These are phyloP conservation scores for Drosophila kohkoa DNA, from an alignment of 1,140 invertebrate species.

Conservation along the genomic window DNA sequence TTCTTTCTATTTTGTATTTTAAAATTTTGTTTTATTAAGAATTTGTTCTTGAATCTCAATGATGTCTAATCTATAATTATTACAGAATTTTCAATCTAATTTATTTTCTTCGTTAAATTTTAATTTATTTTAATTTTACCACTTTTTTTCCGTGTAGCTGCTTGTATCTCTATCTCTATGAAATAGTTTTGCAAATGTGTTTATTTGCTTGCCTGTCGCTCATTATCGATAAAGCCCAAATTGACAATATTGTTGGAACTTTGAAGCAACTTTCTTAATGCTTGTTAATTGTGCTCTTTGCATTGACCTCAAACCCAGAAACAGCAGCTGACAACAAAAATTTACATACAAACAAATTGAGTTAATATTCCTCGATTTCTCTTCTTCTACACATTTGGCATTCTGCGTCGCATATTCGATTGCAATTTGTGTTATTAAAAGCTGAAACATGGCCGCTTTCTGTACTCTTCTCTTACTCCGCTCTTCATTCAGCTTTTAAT, in stretches of 20 bases:
- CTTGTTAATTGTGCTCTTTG: conserved; percentile 31
- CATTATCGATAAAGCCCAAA: conserved; percentile 10
- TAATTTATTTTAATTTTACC: no score
- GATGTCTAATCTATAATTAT: no score
- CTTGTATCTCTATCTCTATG: conserved; percentile 12
- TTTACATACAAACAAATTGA: conserved; percentile 52
- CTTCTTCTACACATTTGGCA: conserved; percentile 54
- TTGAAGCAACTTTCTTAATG: conserved; percentile 2
- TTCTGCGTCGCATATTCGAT: conserved; percentile 71
- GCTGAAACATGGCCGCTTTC: conserved; percentile 52
- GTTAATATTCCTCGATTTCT: conserved; percentile 43
- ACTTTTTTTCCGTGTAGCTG: no score
- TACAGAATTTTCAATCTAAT: no score
- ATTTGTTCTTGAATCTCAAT: no score
- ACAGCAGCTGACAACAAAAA: background rate
- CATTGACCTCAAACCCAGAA: conserved; percentile 7
- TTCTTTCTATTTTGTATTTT: no score
- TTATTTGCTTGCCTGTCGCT: conserved; percentile 16
- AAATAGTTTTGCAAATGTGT: conserved; percentile 10
- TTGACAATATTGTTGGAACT: conserved; percentile 24
- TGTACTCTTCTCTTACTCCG: background rate
- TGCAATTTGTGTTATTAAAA: conserved; percentile 82
- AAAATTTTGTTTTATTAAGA: no score
- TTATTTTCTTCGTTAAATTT: no score
- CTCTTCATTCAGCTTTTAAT: conserved; percentile 37